Conservation (phyloP, 2,888 invertebrate species). For the Lasioglossum leucozonium region DNA sequence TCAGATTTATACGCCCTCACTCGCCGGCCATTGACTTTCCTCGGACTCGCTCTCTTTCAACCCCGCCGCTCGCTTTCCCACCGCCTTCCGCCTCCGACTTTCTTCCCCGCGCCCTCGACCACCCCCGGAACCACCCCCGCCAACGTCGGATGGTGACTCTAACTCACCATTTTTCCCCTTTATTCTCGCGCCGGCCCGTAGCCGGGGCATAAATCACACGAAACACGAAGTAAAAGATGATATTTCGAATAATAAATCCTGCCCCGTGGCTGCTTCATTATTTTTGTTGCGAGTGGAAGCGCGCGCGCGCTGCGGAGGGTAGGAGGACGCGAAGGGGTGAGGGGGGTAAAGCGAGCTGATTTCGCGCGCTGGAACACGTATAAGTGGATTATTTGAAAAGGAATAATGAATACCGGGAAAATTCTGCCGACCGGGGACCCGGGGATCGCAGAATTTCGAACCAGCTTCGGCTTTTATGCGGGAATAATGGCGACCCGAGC, state of each 20-base stretch:
- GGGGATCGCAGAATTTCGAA: not conserved
- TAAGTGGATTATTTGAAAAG: constrained; percentile 14
- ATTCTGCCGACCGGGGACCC: not conserved
- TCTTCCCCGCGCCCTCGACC: not conserved
- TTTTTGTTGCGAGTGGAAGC: constrained; percentile 32
- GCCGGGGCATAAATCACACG: constrained; percentile 30
- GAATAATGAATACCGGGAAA: constrained; percentile 22
- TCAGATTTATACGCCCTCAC: constrained; percentile 78
- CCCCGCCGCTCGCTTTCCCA: constrained; percentile 51
- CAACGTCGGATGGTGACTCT: constrained; percentile 31
- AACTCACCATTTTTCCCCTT: constrained; percentile 48
- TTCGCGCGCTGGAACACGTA: not conserved
- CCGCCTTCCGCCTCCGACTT: constrained; percentile 8
- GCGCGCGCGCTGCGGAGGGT: not conserved
- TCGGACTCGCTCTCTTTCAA: constrained; percentile 59
- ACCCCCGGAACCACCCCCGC: constrained; percentile 6
- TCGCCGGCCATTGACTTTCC: constrained; percentile 77
- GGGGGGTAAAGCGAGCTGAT: not conserved
- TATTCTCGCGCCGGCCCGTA: constrained; percentile 36
- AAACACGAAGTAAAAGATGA: constrained; percentile 44
- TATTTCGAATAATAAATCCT: constrained; percentile 33
- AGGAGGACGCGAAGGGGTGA: too few species aligned
- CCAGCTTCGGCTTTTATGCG: not conserved
- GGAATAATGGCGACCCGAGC: not conserved
- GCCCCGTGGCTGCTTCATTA: constrained; percentile 31